phyloP scores from a whole-genome alignment of 1,140 invertebrate species.

The Schlechtendalia chinensis region DNA sequence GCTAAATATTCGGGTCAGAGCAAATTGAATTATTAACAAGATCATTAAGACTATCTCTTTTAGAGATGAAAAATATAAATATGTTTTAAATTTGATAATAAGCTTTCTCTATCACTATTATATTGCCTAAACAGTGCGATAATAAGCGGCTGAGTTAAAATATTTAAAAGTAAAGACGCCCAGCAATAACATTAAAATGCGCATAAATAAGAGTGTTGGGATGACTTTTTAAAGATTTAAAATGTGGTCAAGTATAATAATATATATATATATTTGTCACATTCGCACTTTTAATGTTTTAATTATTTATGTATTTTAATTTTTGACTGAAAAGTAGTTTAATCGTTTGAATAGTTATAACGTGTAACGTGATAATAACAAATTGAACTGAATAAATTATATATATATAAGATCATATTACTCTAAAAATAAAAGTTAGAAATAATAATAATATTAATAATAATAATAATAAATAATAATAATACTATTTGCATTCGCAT shows the following conservation, averaged over 20 bases:
- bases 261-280: too few species aligned
- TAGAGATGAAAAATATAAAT: not conserved
- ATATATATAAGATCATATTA: too few species aligned
- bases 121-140: not conserved
- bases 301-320: too few species aligned
- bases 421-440: too few species aligned
- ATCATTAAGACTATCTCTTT: constrained; percentile 45
- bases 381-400: too few species aligned
- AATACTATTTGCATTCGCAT: not conserved
- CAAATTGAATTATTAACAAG: constrained; percentile 36
- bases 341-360: too few species aligned
- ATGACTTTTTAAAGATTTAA: too few species aligned
- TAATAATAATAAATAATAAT: not conserved
- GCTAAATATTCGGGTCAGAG: constrained; percentile 32
- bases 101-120: constrained; percentile 12
- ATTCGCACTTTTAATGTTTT: too few species aligned
- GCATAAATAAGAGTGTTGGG: too few species aligned
- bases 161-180: not conserved
- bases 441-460: not conserved
- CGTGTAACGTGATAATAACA: too few species aligned
- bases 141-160: not conserved
- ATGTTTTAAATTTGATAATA: not conserved
- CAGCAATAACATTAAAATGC: not conserved
- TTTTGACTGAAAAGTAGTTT: too few species aligned
- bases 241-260: too few species aligned